phyloP scores from a whole-genome alignment of 1,140 invertebrate species.

The Dysdera silvatica region DNA sequence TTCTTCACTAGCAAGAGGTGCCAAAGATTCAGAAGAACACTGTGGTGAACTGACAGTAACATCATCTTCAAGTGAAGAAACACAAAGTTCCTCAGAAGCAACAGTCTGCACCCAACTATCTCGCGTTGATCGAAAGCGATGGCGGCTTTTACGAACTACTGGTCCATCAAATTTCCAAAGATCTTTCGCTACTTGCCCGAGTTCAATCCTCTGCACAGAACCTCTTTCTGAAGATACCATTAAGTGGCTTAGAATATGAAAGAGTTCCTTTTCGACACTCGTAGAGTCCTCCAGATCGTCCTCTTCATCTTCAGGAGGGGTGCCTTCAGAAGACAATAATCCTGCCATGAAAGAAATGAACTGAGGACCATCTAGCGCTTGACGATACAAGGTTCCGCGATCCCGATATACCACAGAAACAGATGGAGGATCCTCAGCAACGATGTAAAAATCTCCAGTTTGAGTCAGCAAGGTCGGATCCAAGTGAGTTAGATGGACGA shows the following conservation, averaged over 20 bases:
- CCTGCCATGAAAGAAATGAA: conserved; percentile 13
- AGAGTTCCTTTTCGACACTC: background rate
- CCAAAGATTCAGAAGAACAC: background rate
- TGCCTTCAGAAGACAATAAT: background rate
- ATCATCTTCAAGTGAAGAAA: background rate
- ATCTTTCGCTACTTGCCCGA: conserved; percentile 7
- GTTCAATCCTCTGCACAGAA: background rate
- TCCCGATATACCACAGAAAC: background rate
- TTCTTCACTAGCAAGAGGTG: conserved; percentile 22
- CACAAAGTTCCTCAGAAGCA: background rate
- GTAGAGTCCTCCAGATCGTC: background rate
- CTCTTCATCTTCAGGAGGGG: background rate
- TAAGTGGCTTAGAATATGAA: background rate
- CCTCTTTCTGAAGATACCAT: background rate
- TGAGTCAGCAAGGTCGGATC: conserved; percentile 4
- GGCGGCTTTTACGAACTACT: background rate
- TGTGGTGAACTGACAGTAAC: background rate
- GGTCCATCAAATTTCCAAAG: conserved; percentile 2
- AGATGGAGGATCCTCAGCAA: conserved; percentile 6
- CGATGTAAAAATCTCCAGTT: conserved; percentile 19
- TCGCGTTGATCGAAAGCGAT: background rate
- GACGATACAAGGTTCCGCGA: background rate
- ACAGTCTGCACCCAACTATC: conserved; percentile 23
- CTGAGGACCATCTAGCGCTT: conserved; percentile 5
- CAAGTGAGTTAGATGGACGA: conserved; percentile 1